Evolutionary conservation across 2,888 invertebrate genomes (phyloP).

Genomic region (Lobophora halterata): DNA sequence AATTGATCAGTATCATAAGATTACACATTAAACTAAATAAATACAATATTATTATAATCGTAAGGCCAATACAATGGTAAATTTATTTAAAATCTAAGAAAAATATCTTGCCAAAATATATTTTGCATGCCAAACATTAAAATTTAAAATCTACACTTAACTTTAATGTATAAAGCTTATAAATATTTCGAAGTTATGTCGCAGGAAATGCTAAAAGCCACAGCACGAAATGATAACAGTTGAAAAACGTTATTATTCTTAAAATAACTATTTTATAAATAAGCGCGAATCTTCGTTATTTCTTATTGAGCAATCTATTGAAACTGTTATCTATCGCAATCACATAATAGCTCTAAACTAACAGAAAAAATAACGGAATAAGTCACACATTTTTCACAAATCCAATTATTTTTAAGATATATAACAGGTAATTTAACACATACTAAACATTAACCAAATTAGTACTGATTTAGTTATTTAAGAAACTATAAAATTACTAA

Average conservation of each 20-base stretch:
- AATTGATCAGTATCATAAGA: slow-evolving; percentile 43
- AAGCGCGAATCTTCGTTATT: slow-evolving; percentile 21
- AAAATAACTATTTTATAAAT: slow-evolving; percentile 17
- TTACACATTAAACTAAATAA: slow-evolving; percentile 25
- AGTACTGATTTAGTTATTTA: too few species aligned
- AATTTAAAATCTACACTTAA: slow-evolving; percentile 6
- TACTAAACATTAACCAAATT: too few species aligned
- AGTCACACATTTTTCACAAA: slow-evolving; percentile 7
- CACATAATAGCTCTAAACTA: slow-evolving; percentile 12
- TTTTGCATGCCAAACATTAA: slow-evolving; percentile 7
- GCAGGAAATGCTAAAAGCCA: slow-evolving; percentile 12
- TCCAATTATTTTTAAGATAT: slow-evolving; percentile 8
- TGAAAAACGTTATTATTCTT: slow-evolving; percentile 14
- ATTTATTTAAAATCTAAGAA: slow-evolving; percentile 16
- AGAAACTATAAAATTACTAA: too few species aligned
- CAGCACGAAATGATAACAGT: slow-evolving; percentile 16
- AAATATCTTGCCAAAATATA: slow-evolving; percentile 6
- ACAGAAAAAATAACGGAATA: not conserved
- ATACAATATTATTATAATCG: slow-evolving; percentile 16
- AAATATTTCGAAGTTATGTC: slow-evolving; percentile 14
- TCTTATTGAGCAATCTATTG: slow-evolving; percentile 27
- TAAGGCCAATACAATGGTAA: slow-evolving; percentile 22
- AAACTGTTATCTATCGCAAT: slow-evolving; percentile 16
- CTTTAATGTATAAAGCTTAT: slow-evolving; percentile 20
- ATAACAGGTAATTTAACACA: too few species aligned